Evolutionary conservation across 2,888 invertebrate species (phyloP), one percentile per base, ranked within the genome.

Genomic region (Tribolium freemani): DNA sequence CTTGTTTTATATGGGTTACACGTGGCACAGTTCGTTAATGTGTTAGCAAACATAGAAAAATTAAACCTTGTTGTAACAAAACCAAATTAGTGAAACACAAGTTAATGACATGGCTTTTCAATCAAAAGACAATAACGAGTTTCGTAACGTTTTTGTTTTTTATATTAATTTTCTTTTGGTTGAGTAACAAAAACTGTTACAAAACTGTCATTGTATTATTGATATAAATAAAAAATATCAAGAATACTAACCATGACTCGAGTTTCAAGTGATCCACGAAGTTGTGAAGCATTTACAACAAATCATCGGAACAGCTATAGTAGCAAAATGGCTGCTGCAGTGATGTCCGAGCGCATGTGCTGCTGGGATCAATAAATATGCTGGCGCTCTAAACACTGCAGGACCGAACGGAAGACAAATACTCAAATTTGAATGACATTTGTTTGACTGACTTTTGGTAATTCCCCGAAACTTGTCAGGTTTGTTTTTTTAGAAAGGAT

Each of bases 361-460:
- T 76, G 76, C 63, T 64, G 70, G 67, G 58, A 60, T 50, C 69
- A 64, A 66, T 75, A 54, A 73, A 64, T 44, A 57, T 57, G n/a
- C 31, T 30, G 77, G 79, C 77, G 68, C 56, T 66, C 77, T 73
- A 77, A 77, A 79, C 81, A 83, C 82, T 82, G 83, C 83, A 81
- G 81, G 83, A 83, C 83, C 83, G 82, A 83, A 81, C 80, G 83
- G 82, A 82, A 82, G 83, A 83, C 82, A 80, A 78, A 78, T 76
- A 76, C 71, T 73, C 66, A 76, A 76, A 81, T 83, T 83, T 82
- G 79, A 81, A 67, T 67, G 56, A 67, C 67, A 67, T 67, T 56
- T 67, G 67, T 67, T 67, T 67, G 67, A 46, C 44, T 63, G 63
- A 31, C 64, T 21, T 44, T 64, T 64, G 53, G 64, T 45, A 50